phyloP scores from a whole-genome alignment of 2,888 invertebrate genomes.

The Scelioninae gen. 2 region DNA sequence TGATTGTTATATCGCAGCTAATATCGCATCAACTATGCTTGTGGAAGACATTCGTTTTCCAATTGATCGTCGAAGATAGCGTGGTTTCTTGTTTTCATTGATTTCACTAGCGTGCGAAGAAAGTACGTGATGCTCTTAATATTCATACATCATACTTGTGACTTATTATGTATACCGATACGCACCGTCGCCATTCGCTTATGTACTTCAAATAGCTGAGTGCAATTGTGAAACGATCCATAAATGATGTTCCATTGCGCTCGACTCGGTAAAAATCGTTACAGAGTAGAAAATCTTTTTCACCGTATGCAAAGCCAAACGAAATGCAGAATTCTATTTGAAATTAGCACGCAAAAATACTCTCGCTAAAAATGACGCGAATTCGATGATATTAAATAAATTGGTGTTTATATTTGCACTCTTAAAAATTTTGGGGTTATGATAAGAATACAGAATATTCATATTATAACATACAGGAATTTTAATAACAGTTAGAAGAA shows the following conservation, averaged over 20 bases:
- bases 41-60: slow-evolving; percentile 46
- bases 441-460: too few relatives aligned
- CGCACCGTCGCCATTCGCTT: slow-evolving; percentile 9
- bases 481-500: too few relatives aligned
- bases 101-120: slow-evolving; percentile 62
- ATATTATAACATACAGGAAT: too few relatives aligned
- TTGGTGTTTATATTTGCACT: too few relatives aligned
- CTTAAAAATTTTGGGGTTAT: too few relatives aligned
- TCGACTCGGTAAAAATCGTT: too few relatives aligned
- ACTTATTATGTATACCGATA: slow-evolving; percentile 53
- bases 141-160: slow-evolving; percentile 43
- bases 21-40: slow-evolving; percentile 27
- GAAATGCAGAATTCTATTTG: too few relatives aligned
- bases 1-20: slow-evolving; percentile 32
- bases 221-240: slow-evolving; percentile 40
- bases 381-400: too few relatives aligned
- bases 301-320: too few relatives aligned
- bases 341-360: too few relatives aligned
- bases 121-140: slow-evolving; percentile 51
- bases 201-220: slow-evolving; percentile 27
- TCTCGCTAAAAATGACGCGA: too few relatives aligned
- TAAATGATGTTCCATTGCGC: slow-evolving; percentile 34
- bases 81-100: slow-evolving; percentile 63
- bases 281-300: too few relatives aligned
- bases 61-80: slow-evolving; percentile 55